Evolutionary conservation across 2,888 invertebrate genomes (phyloP).

Genomic region (Lochmaea capreae): DNA sequence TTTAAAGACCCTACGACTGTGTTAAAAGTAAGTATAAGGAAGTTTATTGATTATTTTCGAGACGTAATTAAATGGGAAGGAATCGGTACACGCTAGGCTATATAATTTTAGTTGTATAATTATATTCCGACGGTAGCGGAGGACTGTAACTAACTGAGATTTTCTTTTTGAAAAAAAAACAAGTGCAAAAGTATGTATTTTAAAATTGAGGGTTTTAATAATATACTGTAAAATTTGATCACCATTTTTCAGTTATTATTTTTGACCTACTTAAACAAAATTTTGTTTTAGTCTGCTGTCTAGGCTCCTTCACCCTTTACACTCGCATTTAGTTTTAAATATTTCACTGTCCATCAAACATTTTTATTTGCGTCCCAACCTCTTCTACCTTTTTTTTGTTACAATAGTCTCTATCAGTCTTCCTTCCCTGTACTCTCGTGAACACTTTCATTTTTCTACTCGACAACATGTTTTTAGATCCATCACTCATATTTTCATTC

Average conservation of each 20-base stretch:
- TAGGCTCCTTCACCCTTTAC: no score
- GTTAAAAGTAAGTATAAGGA: conserved; percentile 8
- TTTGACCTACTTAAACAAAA: not conserved
- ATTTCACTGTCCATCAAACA: no score
- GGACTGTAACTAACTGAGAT: not conserved
- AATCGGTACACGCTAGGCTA: not conserved
- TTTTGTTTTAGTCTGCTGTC: no score
- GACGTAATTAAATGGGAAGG: not conserved
- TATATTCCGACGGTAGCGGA: not conserved
- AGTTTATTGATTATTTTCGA: conserved; percentile 16
- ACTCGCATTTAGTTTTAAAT: no score
- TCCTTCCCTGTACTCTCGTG: no score
- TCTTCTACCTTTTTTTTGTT: no score
- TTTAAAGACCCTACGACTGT: conserved; percentile 16
- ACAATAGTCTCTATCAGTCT: no score
- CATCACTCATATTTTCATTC: no score
- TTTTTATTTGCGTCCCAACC: no score
- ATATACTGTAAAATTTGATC: not conserved
- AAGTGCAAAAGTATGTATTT: not conserved
- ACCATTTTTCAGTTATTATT: not conserved
- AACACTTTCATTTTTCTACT: no score
- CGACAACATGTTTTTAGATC: no score
- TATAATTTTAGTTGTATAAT: conserved; percentile 15
- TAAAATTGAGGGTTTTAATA: not conserved
- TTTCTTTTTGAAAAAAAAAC: not conserved